Base-by-base conservation (phyloP, 2,888 invertebrate species). In the Sylvicola cinctus region DNA sequence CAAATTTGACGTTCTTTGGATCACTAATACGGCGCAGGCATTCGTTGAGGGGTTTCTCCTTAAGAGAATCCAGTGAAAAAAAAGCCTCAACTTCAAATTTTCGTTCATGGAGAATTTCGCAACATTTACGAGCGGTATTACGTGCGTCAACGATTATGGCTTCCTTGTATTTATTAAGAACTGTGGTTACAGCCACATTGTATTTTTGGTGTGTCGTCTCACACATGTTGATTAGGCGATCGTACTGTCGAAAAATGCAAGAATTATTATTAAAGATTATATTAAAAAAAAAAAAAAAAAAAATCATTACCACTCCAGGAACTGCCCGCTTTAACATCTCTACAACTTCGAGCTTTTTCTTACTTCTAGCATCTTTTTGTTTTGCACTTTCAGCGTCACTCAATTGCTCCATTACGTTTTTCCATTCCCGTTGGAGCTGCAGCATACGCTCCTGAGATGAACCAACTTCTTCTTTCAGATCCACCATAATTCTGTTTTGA, bases 141-240 rank as follows among this genome's bases (percentile, higher is more conserved):
- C 95, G 95, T 0, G 88, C 87, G 60, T 99, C 98, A 23, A 96
- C 96, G 12, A 98, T 95, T 48, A 98, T 98, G 36, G 95, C 95
- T 54, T 95, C 96, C 96, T 99, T 98, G 59, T 93, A 93, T 62
- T 95, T 96, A 38, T 95, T 96, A 43, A 99, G 68, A 34, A 96
- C 88, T 62, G 95, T 95, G 1, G 95, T 95, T 48, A 95, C 87
- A 29, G 93, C 90, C 37, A 95, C 84, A 60, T 96, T 95, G 65
- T 93, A 99, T 16, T 90, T 73, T 60, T 95, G 93, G 63, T 99
- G 96, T 31, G 91, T 90, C 2, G 98, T 96, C 58, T 96, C 91
- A 58, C 96, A 98, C 79, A 96, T 85, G 61, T 98, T 95, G 45
- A 96, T 90, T 78, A 98, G 83, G 33, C 98, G 75, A 55, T 96